A percentile compares a stretch with the other conserved stretches of the same genome.
Conservation (phyloP, 1,140 invertebrate genomes). For the Chrysoperla carnea region DNA sequence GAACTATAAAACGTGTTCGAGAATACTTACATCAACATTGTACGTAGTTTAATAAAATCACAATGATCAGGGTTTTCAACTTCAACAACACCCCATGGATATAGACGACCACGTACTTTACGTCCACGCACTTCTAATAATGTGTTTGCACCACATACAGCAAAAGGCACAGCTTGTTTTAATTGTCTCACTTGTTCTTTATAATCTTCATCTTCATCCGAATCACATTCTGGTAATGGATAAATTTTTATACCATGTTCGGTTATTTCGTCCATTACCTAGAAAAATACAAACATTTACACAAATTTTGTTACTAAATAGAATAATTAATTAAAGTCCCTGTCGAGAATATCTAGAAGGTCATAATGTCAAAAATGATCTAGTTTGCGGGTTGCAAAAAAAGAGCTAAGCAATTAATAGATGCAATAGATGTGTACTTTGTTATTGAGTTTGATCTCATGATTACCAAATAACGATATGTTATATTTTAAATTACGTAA, state of each 20-base stretch:
- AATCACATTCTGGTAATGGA: constrained; percentile 89
- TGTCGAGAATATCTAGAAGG: too few species aligned
- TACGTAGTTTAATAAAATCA: constrained; percentile 94
- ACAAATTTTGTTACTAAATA: too few species aligned
- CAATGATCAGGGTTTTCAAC: constrained; percentile 99
- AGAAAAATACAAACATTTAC: neutral
- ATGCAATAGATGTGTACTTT: too few species aligned
- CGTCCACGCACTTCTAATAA: constrained; percentile 78
- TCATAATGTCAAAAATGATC: too few species aligned
- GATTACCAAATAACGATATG: too few species aligned
- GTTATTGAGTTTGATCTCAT: too few species aligned
- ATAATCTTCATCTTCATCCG: constrained; percentile 87
- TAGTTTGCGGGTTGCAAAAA: too few species aligned
- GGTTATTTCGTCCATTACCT: constrained; percentile 68
- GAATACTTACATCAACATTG: constrained; percentile 76
- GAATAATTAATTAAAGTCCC: too few species aligned
- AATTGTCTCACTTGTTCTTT: constrained; percentile 86
- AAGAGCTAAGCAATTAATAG: too few species aligned
- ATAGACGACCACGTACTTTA: constrained; percentile 80
- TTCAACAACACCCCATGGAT: constrained; percentile 98
- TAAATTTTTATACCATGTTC: constrained; percentile 81
- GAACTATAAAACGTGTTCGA: neutral
- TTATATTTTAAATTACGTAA: too few species aligned
- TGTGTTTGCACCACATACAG: constrained; percentile 93
- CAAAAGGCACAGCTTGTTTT: constrained; percentile 91